Evolutionary conservation across 2,113 vertebrate genomes (phyloP).

Genomic region (Camelus dromedarius): DNA sequence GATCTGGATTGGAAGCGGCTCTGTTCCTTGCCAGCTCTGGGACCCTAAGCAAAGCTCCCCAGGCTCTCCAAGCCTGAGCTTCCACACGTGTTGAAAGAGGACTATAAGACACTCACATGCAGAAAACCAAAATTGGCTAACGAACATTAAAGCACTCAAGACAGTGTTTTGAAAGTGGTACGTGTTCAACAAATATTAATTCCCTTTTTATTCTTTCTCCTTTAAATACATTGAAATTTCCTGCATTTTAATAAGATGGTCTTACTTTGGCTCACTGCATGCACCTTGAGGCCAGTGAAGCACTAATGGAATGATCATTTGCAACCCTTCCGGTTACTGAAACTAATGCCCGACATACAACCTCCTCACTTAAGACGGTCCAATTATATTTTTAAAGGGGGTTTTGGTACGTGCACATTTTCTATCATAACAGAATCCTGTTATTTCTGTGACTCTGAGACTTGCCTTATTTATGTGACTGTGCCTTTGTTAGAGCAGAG

Average conservation of each 20-base stretch:
- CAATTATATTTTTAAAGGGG: neutral
- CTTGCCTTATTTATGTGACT: slow-evolving; percentile 32
- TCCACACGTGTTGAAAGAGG: neutral
- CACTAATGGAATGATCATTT: neutral
- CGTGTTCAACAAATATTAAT: neutral
- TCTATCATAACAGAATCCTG: neutral
- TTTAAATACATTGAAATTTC: neutral
- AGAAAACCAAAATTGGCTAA: neutral
- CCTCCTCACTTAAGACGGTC: neutral
- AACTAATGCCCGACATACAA: neutral
- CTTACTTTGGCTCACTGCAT: neutral
- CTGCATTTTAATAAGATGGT: neutral
- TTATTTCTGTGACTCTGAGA: neutral
- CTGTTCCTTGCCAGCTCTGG: neutral
- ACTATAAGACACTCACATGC: neutral
- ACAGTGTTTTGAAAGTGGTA: neutral
- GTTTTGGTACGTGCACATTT: neutral
- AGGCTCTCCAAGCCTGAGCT: neutral
- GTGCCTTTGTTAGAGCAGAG: slow-evolving; percentile 37
- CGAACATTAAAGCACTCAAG: neutral
- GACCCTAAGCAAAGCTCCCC: neutral
- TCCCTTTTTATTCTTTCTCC: neutral
- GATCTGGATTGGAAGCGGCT: neutral
- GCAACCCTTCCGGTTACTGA: neutral
- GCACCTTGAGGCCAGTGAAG: neutral